Evolutionary conservation across 1,140 invertebrate genomes (phyloP).

Genomic region (Lordiphosa collinella): DNA sequence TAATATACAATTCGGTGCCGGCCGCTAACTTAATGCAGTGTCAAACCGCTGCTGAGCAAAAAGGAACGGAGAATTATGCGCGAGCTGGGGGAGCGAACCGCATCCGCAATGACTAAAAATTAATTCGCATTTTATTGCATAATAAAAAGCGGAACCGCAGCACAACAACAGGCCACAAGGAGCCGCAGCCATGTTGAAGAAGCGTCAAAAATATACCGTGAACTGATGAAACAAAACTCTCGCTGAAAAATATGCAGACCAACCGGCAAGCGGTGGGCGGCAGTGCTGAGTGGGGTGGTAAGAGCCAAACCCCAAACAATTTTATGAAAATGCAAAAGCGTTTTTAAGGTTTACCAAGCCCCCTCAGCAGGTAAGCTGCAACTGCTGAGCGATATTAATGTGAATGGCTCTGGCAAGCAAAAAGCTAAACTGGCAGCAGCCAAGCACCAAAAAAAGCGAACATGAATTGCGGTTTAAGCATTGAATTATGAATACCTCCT

Average conservation of each 20-base stretch:
- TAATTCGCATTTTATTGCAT: conserved; percentile 76
- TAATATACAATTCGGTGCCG: conserved; percentile 63
- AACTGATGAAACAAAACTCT: conserved; percentile 46
- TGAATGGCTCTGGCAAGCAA: conserved; percentile 54
- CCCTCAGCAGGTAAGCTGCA: conserved; percentile 23
- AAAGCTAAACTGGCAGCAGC: conserved; percentile 54
- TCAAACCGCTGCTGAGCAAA: conserved; percentile 37
- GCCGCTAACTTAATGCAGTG: conserved; percentile 40
- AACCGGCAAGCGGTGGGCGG: conserved; percentile 6
- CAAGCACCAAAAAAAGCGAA: conserved; percentile 36
- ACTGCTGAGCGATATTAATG: conserved; percentile 57
- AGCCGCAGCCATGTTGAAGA: background rate
- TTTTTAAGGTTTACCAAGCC: conserved; percentile 74
- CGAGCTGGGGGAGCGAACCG: conserved; percentile 31
- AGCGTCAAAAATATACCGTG: conserved; percentile 31
- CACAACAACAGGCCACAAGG: conserved; percentile 4
- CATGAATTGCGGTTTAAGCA: conserved; percentile 76
- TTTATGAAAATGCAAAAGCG: conserved; percentile 77
- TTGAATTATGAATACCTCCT: conserved; percentile 73
- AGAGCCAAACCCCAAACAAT: conserved; percentile 49
- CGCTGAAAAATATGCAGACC: conserved; percentile 59
- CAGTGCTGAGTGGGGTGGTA: background rate
- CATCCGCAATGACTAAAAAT: conserved; percentile 78
- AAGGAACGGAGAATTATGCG: conserved; percentile 26
- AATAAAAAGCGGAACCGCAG: conserved; percentile 16